A percentile compares a stretch with the other conserved stretches of the same genome.
Conservation (phyloP, 2,797 vertebrate species). For the Morelia viridis region DNA sequence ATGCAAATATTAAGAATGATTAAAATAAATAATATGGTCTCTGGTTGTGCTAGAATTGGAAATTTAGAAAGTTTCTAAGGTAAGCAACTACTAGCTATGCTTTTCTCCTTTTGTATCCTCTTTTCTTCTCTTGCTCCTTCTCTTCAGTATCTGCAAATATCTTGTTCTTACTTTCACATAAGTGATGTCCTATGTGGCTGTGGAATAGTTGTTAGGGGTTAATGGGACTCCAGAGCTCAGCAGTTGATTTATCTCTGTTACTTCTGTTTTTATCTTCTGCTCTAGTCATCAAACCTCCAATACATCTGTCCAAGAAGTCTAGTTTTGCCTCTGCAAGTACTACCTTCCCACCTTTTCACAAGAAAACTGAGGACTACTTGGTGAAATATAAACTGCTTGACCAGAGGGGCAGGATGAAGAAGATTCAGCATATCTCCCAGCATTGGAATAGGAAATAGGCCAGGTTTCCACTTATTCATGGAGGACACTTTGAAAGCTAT, state of each 20-base stretch:
- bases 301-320: slow-evolving; percentile 78
- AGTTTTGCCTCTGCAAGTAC: slow-evolving; percentile 76
- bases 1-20: neutral
- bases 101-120: neutral
- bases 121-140: neutral
- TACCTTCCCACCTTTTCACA: slow-evolving; percentile 67
- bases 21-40: neutral
- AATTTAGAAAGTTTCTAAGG: neutral
- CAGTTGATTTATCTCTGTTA: neutral
- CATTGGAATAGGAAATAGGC: slow-evolving; percentile 79
- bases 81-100: neutral
- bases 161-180: neutral
- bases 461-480: accelerated
- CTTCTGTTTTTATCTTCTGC: slow-evolving; percentile 58
- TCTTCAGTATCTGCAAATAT: neutral
- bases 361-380: slow-evolving; percentile 69
- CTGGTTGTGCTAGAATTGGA: neutral
- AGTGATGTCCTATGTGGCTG: neutral
- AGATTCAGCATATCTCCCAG: slow-evolving; percentile 86
- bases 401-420: slow-evolving; percentile 84
- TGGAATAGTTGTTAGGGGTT: neutral
- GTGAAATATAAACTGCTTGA: slow-evolving; percentile 76
- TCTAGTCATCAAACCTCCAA: slow-evolving; percentile 73
- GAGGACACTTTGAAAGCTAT: neutral
- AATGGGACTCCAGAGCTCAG: neutral